These are phyloP conservation scores for Cricetomys ansorgei DNA, from an alignment of 2,113 vertebrate genomes.

Conservation along the genomic window DNA sequence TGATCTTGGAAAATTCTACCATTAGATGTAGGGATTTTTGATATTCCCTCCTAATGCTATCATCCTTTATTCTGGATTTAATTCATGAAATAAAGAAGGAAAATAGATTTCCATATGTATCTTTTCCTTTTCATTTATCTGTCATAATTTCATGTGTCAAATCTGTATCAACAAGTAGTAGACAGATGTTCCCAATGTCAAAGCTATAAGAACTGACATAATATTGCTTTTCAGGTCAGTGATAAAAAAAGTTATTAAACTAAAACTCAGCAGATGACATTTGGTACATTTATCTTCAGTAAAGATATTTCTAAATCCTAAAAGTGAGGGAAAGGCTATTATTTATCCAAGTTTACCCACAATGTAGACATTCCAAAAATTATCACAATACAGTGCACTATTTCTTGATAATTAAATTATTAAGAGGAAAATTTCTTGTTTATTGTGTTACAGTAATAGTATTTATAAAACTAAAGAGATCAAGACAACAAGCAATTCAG, in stretches of 20 bases:
- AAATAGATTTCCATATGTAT: background rate
- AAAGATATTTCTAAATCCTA: background rate
- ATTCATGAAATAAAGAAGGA: background rate
- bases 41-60: background rate
- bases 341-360: background rate
- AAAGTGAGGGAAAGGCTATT: background rate
- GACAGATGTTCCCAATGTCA: background rate
- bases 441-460: background rate
- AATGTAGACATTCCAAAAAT: slow-evolving; percentile 7
- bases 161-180: background rate
- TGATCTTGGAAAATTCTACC: background rate
- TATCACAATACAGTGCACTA: background rate
- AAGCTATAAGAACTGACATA: background rate
- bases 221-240: slow-evolving; percentile 14
- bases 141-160: background rate
- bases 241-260: slow-evolving; percentile 39
- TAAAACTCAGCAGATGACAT: background rate
- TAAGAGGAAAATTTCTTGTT: background rate
- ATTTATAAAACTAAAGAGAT: background rate
- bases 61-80: background rate
- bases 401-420: slow-evolving; percentile 16
- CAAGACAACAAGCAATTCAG: background rate
- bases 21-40: background rate
- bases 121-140: background rate
- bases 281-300: background rate